These are phyloP conservation scores for Tribolium freemani DNA, from an alignment of 2,888 invertebrate genomes.

Conservation along the genomic window DNA sequence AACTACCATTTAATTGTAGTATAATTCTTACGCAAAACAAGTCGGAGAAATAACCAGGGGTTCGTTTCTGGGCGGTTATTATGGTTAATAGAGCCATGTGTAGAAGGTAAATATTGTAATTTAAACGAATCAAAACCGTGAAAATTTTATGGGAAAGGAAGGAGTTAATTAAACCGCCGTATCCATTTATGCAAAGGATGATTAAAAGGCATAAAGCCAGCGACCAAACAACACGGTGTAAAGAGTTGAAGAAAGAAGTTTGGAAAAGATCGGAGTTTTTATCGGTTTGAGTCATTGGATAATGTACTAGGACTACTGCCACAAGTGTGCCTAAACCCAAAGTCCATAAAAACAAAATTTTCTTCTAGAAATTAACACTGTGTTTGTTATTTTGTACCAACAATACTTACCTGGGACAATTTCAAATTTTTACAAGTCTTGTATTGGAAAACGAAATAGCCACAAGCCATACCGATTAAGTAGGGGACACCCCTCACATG, in stretches of 20 bases:
- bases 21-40: slow-evolving; percentile 52
- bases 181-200: slow-evolving; percentile 48
- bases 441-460: slow-evolving; percentile 44
- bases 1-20: no score
- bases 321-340: slow-evolving; percentile 6
- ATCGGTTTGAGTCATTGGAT: slow-evolving; percentile 33
- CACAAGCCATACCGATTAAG: slow-evolving; percentile 44
- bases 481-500: slow-evolving; percentile 43
- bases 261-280: slow-evolving; percentile 42
- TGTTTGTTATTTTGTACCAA: no score
- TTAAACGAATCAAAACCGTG: slow-evolving; percentile 69
- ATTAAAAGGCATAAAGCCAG: slow-evolving; percentile 44
- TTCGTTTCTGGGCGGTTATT: slow-evolving; percentile 33
- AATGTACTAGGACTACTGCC: slow-evolving; percentile 20
- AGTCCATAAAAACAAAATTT: slow-evolving; percentile 38
- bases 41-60: slow-evolving; percentile 32
- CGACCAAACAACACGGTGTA: slow-evolving; percentile 49
- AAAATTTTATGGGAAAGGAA: slow-evolving; percentile 68
- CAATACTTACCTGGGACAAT: not conserved
- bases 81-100: slow-evolving; percentile 65
- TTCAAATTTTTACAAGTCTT: slow-evolving; percentile 42
- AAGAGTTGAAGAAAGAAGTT: slow-evolving; percentile 49
- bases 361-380: not conserved
- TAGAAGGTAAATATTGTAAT: slow-evolving; percentile 69
- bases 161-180: slow-evolving; percentile 66